Evolutionary conservation across 1,140 invertebrate species (phyloP), one percentile per base, ranked within the genome.

Genomic region (Latrodectus geometricus): DNA sequence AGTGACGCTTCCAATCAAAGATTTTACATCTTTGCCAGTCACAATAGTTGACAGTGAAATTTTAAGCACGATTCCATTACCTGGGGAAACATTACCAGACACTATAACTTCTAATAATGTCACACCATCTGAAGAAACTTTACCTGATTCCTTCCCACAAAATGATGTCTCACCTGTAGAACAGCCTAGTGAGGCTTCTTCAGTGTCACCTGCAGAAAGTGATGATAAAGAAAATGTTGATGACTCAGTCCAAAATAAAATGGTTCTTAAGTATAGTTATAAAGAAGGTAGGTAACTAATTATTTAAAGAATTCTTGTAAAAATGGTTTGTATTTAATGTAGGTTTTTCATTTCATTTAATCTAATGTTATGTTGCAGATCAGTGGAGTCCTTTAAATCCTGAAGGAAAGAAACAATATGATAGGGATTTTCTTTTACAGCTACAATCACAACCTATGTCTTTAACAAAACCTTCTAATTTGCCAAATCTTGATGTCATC

Each of bases 371-470:
- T 9, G 9, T 74, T 90, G 17, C 88, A 93, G 95, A 95, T 89
- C 96, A 97, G 91, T 97, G 96, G 96, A 95, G 95, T 88, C 96
- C 96, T 11, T 89, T 94, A 20, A 96, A 97, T 91, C 94, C 92
- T 15, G 93, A 93, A 88, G 96, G 96, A 0, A 96, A 95, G 90
- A 91, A 90, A 80, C 93, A 93, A 54, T 98, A 97, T 91, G 94
- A 95, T 86, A 92, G 95, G 72, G 94, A 96, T 11, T 95, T 97
- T 89, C 91, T 97, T 3, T 92, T 96, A 88, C 93, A 94, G 88
- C 91, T 97, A 48, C 94, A 95, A 88, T 93, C 94, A 89, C 93
- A 95, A 88, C 94, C 94, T 9, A 92, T 94, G 5, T 96, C 95
- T 1, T 93, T 94, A 87, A 92, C 93, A 77, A 95, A 95, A 89